Percentiles rank a stretch among this genome's conserved stretches.
Evolutionary conservation across 1,140 invertebrate genomes (phyloP).

Genomic region (Drosophila repleta): DNA sequence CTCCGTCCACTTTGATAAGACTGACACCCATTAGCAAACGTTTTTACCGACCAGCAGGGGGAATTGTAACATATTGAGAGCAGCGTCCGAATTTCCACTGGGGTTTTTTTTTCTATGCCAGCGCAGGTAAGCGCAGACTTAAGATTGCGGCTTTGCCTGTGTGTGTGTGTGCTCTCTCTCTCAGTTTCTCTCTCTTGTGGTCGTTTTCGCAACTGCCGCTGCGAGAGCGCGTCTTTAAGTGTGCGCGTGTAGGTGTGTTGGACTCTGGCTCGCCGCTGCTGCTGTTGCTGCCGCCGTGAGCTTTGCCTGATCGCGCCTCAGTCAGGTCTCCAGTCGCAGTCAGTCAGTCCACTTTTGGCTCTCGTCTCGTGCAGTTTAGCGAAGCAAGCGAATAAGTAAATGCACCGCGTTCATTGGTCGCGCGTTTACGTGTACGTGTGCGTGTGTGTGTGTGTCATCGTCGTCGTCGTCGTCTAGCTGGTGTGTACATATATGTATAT

Average conservation of each 20-base stretch:
- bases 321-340: conserved; percentile 41
- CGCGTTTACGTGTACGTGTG: conserved; percentile 45
- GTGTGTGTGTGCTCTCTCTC: conserved; percentile 3
- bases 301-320: conserved; percentile 70
- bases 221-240: conserved; percentile 32
- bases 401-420: conserved; percentile 48
- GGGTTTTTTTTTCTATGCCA: conserved; percentile 42
- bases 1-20: conserved; percentile 58
- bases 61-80: conserved; percentile 39
- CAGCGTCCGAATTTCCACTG: conserved; percentile 61
- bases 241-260: conserved; percentile 44
- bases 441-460: neutral
- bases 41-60: conserved; percentile 41
- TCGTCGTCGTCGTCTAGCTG: conserved; percentile 34
- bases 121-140: conserved; percentile 56
- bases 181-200: conserved; percentile 12
- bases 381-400: conserved; percentile 33
- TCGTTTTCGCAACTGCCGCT: conserved; percentile 46
- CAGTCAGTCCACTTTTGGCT: conserved; percentile 71
- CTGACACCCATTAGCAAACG: conserved; percentile 66
- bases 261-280: conserved; percentile 32
- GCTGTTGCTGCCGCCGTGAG: conserved; percentile 40
- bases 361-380: conserved; percentile 64
- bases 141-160: conserved; percentile 42
- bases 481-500: conserved; percentile 22